Evolutionary conservation across 2,797 vertebrate species (phyloP), one percentile per base, ranked within the genome.

Genomic region (Siniperca scherzeri): DNA sequence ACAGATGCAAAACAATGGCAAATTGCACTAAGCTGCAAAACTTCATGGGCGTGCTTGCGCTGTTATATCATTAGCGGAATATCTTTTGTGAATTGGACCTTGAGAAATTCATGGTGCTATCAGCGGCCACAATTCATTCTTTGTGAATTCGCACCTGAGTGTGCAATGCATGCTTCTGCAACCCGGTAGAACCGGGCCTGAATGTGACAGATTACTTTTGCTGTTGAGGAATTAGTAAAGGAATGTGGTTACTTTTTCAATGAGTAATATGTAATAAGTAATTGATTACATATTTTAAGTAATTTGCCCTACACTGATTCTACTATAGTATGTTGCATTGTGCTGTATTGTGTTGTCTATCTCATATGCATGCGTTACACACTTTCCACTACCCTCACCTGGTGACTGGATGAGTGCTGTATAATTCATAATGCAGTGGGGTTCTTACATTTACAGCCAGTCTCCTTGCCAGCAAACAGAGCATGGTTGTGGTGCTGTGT

Each of bases 391-490:
- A 7, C 14, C 44, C 25, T 70, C 40, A 69, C 14, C 55, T 38
- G 46, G 64, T 61, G 57, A 86, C 56, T 64, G 14, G 21, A 67
- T 56, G n/a, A 36, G 70, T 84, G 74, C 60, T 86, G 36, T 77
- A 73, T 86, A 79, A 75, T 82, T 83, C 70, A 83, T 81, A n/a
- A 64, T 64, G 27, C 36, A 62, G 70, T 78, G 75, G 73, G 57
- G 59, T 73, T 82, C 57, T 83, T 70, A 87, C 65, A 81, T 88
- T 86, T 82, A 66, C 60, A 71, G 61, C 40, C 55, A n/a, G 40
- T 57, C 66, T 71, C 52, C 9, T 50, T 61, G 65, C 72, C 55
- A 50, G 48, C 65, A 77, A 53, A 70, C 25, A 42, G 5, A 30
- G 5, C 52, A 53, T 40, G 12, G 10, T 30, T 48, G 19, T 59